A percentile compares a stretch with the other conserved stretches of the same genome.
phyloP scores from a whole-genome alignment of 2,797 vertebrate genomes.

The Ptychadena robeensis region DNA sequence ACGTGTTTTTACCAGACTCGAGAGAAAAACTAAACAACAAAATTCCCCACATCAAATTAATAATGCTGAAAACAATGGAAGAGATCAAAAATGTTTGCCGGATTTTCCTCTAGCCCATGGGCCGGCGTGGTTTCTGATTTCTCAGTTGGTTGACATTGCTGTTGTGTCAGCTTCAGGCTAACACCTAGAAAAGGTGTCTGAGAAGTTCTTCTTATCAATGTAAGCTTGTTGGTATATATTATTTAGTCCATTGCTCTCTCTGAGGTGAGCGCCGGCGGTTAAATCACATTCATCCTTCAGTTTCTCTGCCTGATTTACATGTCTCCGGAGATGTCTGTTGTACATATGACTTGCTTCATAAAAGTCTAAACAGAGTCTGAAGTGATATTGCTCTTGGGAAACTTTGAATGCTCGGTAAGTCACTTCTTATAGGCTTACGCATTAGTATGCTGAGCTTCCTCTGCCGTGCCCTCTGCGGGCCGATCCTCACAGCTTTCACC shows the following conservation, averaged over 20 bases:
- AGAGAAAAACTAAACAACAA: background rate
- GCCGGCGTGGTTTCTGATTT: background rate
- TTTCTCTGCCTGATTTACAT: background rate
- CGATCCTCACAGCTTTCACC: background rate
- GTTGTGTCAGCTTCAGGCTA: background rate
- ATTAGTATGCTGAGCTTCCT: background rate
- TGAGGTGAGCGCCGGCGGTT: background rate
- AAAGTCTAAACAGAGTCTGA: background rate
- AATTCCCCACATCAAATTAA: background rate
- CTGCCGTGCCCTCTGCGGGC: background rate
- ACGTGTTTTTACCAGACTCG: background rate
- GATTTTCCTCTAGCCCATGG: background rate
- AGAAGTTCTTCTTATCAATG: background rate
- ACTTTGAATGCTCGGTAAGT: background rate
- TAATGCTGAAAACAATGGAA: background rate
- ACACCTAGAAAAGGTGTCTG: background rate
- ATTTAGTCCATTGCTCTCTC: constrained; percentile 1
- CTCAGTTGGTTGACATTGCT: background rate
- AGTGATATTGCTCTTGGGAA: background rate
- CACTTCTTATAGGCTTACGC: background rate
- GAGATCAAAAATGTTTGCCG: background rate
- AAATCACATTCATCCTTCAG: background rate
- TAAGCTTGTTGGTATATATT: background rate
- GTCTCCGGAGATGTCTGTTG: background rate
- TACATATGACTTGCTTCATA: constrained; percentile 6